Evolutionary conservation across 2,797 vertebrate genomes (phyloP), one percentile per base, ranked within the genome.

Genomic region (Gouania willdenowi): DNA sequence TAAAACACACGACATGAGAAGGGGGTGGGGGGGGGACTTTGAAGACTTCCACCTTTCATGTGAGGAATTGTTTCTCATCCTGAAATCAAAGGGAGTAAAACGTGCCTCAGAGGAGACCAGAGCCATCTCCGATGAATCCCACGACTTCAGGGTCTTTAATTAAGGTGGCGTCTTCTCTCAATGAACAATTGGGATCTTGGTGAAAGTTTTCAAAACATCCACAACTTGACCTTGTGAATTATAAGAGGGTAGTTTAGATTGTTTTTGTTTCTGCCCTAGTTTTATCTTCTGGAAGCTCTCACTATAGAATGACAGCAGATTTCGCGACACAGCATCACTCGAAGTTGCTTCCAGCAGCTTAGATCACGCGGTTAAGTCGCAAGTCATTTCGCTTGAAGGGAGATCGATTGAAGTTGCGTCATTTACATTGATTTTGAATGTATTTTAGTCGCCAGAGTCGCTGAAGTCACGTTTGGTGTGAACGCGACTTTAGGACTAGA

Each of bases 1-100:
- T 58, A 31, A 48, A 66, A 59, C 29, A 60, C 42, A 32, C 55
- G 44, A 60, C 42, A 32, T 55, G 44, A 56, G 30, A 35, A 56
- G 31, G 35, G 55, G 7, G 18, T 36, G 49, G 48, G 41, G 37
- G 24, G 23, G 21, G 43, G 57, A 55, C 57, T 70, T 68, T 65
- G 74, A 83, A 83, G 75, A 80, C 77, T 42, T 68, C 46, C 51
- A 66, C 76, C 69, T 79, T 82, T 85, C 74, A 80, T 75, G 71
- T 68, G 35, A 74, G 49, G 59, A 70, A 77, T 73, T 79, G 84
- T 85, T 85, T 83, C 77, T 79, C 65, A 60, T 75, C 62, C 53
- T 12, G 8, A 83, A 81, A 82, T 87, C 81, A 89, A 86, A 88
- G 74, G 28, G 26, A 52, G 30, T 26, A 22, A 23, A 54, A 51